Evolutionary conservation across 2,888 invertebrate genomes (phyloP), one percentile per base, ranked within the genome.

Genomic region (Pasiphila rectangulata): DNA sequence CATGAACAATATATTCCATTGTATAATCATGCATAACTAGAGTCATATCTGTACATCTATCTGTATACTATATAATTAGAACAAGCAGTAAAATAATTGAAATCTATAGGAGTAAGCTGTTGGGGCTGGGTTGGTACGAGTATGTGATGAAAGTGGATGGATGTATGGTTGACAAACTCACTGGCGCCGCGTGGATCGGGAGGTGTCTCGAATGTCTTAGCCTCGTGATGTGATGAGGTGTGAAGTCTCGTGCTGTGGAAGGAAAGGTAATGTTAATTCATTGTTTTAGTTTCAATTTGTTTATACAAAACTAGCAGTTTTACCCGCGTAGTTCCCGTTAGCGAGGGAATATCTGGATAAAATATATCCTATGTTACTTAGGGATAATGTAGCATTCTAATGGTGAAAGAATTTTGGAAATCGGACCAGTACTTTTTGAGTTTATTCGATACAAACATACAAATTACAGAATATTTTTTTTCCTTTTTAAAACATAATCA

Each of bases 151-250:
- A 30, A 23, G 23, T 27, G 27, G 29, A 29, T 29, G 35, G 51
- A 41, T 44, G 36, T 48, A 44, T 44, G 44, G 50, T 50, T 10
- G 19, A 5, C 16, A 9, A 75, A 87, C 87, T 86, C 75, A 87
- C 87, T 72, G 84, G 68, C 41, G 75, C 62, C 37, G 79, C 64
- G 67, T 79, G 78, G 52, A 77, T 72, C 10, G 83, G 81, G 44
- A 71, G 64, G 64, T 87, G 87, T 55, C 87, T 74, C 15, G 85
- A 86, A 61, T 86, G 87, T 48, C 77, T 66, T 78, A 86, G 77
- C 66, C 86, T 78, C 25, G 86, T 85, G 50, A 86, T 74, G 63
- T 85, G 86, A 49, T 85, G 85, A 69, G 79, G 68, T 69, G 84
- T 77, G 53, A 51, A 59, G 23, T 86, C 86, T 50, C 86, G 79